A percentile compares a stretch with the other conserved stretches of the same genome.
These are phyloP conservation scores for Pao palembangensis DNA, from an alignment of 2,113 vertebrate genomes.

Conservation along the genomic window DNA sequence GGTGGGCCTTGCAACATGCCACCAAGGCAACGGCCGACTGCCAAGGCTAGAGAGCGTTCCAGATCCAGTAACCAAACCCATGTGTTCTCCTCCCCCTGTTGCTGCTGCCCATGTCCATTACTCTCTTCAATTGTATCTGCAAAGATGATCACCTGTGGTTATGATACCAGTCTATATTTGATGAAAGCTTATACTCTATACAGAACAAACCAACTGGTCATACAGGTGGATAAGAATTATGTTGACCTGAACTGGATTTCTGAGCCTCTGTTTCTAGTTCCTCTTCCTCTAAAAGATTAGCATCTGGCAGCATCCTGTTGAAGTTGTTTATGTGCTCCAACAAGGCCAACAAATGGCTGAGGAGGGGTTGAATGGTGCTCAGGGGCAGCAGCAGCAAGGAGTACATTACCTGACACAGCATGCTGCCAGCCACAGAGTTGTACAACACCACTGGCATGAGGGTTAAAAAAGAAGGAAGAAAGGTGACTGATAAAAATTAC, in stretches of 20 bases:
- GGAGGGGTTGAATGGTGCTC: conserved; percentile 70
- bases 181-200: no score
- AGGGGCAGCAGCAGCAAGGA: conserved; percentile 78
- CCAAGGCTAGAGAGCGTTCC: conserved; percentile 75
- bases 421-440: conserved; percentile 75
- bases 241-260: conserved; percentile 52
- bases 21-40: conserved; percentile 76
- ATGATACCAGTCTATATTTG: background rate
- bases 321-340: conserved; percentile 77
- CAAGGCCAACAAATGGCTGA: conserved; percentile 73
- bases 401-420: conserved; percentile 79
- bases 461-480: conserved; percentile 10
- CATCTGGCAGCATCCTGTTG: conserved; percentile 74
- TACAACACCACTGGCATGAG: conserved; percentile 72
- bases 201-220: background rate
- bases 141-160: background rate
- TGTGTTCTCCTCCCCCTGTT: conserved; percentile 51
- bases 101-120: conserved; percentile 20
- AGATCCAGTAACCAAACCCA: conserved; percentile 80
- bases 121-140: conserved; percentile 62
- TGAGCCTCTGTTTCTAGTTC: conserved; percentile 65
- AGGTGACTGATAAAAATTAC: conserved; percentile 4
- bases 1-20: conserved; percentile 78
- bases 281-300: conserved; percentile 65
- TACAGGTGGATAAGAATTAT: background rate